phyloP scores from a whole-genome alignment of 2,888 invertebrate genomes.

The Timema cristinae region DNA sequence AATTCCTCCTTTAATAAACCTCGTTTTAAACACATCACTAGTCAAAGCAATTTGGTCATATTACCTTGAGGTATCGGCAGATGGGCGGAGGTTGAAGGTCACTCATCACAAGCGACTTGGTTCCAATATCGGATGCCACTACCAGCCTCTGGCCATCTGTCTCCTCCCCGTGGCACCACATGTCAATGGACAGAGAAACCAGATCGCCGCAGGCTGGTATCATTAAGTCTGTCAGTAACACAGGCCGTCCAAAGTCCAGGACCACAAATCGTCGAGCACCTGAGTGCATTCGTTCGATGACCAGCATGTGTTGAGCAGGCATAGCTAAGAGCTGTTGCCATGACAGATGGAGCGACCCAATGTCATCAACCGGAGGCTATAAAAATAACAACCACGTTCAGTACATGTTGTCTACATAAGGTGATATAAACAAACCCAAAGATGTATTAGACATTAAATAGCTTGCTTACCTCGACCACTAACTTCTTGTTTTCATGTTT shows the following conservation, averaged over 20 bases:
- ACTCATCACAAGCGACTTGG: slow-evolving; percentile 76
- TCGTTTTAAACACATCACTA: neutral
- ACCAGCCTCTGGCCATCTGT: slow-evolving; percentile 79
- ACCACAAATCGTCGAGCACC: slow-evolving; percentile 90
- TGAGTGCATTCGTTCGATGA: slow-evolving; percentile 91
- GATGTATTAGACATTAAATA: too few relatives aligned
- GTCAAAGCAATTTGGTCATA: too few relatives aligned
- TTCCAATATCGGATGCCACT: slow-evolving; percentile 82
- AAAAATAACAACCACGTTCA: neutral
- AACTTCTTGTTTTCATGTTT: too few relatives aligned
- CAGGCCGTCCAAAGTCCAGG: slow-evolving; percentile 83
- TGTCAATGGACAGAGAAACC: slow-evolving; percentile 82
- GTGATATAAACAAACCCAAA: too few relatives aligned
- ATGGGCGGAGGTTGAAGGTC: slow-evolving; percentile 89
- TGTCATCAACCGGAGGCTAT: slow-evolving; percentile 15
- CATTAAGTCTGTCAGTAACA: slow-evolving; percentile 80
- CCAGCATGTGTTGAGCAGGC: slow-evolving; percentile 74
- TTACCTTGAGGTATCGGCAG: slow-evolving; percentile 83
- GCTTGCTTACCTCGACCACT: too few relatives aligned
- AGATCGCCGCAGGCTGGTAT: slow-evolving; percentile 78
- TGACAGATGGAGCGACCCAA: slow-evolving; percentile 42
- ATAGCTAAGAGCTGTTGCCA: slow-evolving; percentile 77
- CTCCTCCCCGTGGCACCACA: slow-evolving; percentile 86
- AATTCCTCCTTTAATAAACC: too few relatives aligned
- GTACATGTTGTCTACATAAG: too few relatives aligned